Conservation (phyloP, 2,888 invertebrate species). For the Apamea anceps region DNA sequence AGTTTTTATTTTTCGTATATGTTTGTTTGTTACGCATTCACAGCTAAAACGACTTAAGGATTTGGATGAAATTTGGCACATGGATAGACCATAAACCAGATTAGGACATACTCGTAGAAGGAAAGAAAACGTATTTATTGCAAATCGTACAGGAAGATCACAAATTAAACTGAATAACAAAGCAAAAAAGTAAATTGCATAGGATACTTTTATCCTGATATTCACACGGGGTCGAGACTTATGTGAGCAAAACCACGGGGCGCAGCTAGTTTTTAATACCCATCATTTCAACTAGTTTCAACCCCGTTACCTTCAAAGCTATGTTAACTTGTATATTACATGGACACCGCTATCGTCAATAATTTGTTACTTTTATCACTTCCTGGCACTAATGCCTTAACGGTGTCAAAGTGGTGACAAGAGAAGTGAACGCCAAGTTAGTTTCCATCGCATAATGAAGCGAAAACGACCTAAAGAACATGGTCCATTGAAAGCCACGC, state of each 20-base stretch:
- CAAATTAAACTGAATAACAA: no score
- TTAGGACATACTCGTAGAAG: no score
- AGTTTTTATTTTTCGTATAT: background rate
- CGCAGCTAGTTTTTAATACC: background rate
- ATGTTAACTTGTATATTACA: conserved; percentile 4
- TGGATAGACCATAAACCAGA: no score
- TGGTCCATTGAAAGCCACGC: conserved; percentile 53
- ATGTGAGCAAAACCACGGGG: no score
- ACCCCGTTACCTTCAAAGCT: background rate
- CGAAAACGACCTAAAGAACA: conserved; percentile 53
- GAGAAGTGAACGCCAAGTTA: conserved; percentile 57
- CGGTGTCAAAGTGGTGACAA: conserved; percentile 63
- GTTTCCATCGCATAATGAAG: conserved; percentile 58
- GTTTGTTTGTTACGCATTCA: no score
- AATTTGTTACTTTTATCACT: conserved; percentile 63
- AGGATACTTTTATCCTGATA: no score
- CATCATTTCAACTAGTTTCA: background rate
- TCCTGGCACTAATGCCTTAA: conserved; percentile 63
- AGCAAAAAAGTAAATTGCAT: no score
- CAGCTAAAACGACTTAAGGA: no score
- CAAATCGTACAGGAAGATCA: no score
- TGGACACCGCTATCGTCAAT: conserved; percentile 46
- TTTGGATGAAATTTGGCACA: no score
- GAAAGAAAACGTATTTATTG: no score
- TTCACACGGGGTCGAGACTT: no score